A percentile compares a stretch with the other conserved stretches of the same genome.
These are phyloP conservation scores for Eclectus roratus DNA, from an alignment of 2,113 vertebrate species.

Conservation along the genomic window DNA sequence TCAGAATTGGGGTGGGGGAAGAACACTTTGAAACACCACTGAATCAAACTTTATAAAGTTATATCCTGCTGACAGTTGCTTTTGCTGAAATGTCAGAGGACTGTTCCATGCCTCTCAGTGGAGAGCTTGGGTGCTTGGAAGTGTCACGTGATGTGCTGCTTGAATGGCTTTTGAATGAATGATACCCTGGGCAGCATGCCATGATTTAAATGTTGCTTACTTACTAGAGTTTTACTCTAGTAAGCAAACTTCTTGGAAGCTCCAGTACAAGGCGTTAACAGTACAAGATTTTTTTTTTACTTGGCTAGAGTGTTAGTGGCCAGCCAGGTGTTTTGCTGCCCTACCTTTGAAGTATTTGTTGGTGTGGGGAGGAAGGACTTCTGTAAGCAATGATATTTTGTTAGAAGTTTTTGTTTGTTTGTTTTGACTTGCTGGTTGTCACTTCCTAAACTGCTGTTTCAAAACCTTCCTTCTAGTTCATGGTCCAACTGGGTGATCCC, in stretches of 20 bases:
- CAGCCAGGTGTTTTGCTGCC: neutral
- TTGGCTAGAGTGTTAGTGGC: neutral
- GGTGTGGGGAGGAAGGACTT: neutral
- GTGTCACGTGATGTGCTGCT: neutral
- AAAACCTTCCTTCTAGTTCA: constrained; percentile 74
- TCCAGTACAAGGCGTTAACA: neutral
- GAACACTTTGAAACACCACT: neutral
- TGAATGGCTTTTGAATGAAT: neutral
- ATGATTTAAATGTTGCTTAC: neutral
- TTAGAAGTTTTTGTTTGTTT: neutral
- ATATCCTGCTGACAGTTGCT: neutral
- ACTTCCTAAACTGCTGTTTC: neutral
- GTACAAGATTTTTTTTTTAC: neutral
- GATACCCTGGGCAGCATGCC: neutral
- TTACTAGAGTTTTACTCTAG: neutral
- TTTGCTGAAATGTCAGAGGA: neutral
- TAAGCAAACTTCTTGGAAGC: neutral
- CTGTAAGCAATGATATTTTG: neutral
- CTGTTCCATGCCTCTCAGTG: neutral
- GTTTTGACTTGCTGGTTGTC: neutral
- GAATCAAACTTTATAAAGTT: neutral
- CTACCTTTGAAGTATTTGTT: neutral
- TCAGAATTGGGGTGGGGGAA: neutral
- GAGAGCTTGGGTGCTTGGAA: neutral
- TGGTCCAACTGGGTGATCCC: constrained; percentile 89